phyloP scores from a whole-genome alignment of 1,140 invertebrate species.

The Drosophila dunni region DNA sequence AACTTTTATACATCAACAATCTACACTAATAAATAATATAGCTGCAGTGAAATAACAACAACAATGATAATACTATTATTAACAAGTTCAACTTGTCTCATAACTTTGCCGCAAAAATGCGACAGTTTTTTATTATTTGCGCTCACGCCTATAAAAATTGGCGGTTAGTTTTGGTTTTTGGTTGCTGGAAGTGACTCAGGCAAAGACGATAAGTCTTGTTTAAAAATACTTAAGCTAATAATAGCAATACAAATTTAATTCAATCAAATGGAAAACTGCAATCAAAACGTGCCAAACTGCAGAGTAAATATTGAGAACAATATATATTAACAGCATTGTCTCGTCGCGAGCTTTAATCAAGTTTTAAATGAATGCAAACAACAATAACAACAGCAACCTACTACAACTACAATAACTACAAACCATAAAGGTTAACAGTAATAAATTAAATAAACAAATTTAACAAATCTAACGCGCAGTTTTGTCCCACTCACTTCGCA shows the following conservation, averaged over 20 bases:
- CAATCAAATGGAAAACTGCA: conserved; percentile 17
- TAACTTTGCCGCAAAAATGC: conserved; percentile 3
- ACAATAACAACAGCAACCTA: background rate
- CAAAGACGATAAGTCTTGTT: conserved; percentile 17
- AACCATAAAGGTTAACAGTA: conserved; percentile 59
- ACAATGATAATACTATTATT: background rate
- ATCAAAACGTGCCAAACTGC: background rate
- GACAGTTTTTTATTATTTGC: conserved; percentile 6
- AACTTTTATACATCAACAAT: conserved; percentile 29
- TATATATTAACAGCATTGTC: conserved; percentile 7
- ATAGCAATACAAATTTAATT: conserved; percentile 20
- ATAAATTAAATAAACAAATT: conserved; percentile 57
- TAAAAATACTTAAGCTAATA: conserved; percentile 22
- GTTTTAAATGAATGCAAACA: conserved; percentile 3
- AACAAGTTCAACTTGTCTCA: conserved; percentile 13
- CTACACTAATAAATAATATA: conserved; percentile 7
- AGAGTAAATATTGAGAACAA: conserved; percentile 3
- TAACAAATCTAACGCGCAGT: conserved; percentile 64
- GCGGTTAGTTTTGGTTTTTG: conserved; percentile 41
- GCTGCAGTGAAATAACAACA: conserved; percentile 15
- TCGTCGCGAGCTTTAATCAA: conserved; percentile 11
- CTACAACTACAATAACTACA: conserved; percentile 6
- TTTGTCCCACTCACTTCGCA: conserved; percentile 22
- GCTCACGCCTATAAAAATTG: conserved; percentile 9
- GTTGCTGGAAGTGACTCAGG: conserved; percentile 27